Percentiles rank a stretch among this genome's conserved stretches.
Evolutionary conservation across 1,140 invertebrate species (phyloP).

Genomic region (Atta cephalotes): DNA sequence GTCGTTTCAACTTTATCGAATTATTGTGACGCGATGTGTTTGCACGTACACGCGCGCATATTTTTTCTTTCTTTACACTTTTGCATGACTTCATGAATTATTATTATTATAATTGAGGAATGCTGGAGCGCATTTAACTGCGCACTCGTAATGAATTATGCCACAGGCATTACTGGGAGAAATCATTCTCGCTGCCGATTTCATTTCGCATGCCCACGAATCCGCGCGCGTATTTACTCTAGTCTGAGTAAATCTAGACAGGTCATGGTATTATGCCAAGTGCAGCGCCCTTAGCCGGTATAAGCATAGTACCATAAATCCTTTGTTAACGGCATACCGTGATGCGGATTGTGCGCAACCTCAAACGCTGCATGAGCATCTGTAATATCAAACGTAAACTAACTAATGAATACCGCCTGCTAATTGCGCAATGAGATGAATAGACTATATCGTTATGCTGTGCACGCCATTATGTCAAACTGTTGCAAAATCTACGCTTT

Average conservation of each 20-base stretch:
- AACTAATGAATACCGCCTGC: constrained; percentile 49
- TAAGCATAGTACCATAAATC: constrained; percentile 63
- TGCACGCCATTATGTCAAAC: constrained; percentile 10
- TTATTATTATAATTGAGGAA: constrained; percentile 55
- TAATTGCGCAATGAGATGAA: constrained; percentile 39
- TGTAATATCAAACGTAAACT: constrained; percentile 46
- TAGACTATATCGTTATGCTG: constrained; percentile 32
- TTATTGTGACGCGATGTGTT: constrained; percentile 24
- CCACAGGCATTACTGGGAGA: constrained; percentile 17
- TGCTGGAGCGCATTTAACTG: constrained; percentile 20
- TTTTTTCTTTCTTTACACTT: constrained; percentile 4
- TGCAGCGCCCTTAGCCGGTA: constrained; percentile 49
- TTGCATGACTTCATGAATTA: constrained; percentile 22
- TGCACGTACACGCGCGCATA: background rate
- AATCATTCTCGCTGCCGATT: constrained; percentile 50
- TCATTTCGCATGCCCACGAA: constrained; percentile 29
- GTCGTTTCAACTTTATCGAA: constrained; percentile 33
- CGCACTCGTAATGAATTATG: constrained; percentile 43
- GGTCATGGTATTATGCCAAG: constrained; percentile 62
- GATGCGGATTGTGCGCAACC: constrained; percentile 53
- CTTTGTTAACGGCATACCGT: constrained; percentile 55
- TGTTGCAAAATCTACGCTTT: background rate
- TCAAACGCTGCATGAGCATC: constrained; percentile 55
- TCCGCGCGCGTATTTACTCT: constrained; percentile 31
- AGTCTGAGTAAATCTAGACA: constrained; percentile 56